Evolutionary conservation across 2,113 vertebrate species (phyloP), one percentile per base, ranked within the genome.

Genomic region (Trogon surrucura): DNA sequence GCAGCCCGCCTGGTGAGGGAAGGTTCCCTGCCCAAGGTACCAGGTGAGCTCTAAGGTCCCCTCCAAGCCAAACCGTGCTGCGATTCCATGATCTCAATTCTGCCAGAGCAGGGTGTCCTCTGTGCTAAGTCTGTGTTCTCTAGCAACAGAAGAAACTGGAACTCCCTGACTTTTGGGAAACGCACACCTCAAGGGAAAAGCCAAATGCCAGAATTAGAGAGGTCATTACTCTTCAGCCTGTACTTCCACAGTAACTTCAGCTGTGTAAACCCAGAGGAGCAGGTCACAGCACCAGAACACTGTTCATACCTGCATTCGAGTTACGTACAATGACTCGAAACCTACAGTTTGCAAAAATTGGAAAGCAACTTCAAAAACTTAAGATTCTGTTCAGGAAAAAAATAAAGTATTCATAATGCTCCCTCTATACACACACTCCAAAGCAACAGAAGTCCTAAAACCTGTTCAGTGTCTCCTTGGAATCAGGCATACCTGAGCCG

Each of bases 401-500:
- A 53, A 23, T 41, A 26, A 16, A 10, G 7, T 36, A 9, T 62
- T 78, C 44, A 26, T 38, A 72, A 77, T 15, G n/a, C 9, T 88
- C 41, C 22, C 45, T 36, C 34, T 34, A 36, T 7, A 67, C 22
- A 29, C 26, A 67, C 22, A 29, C 26, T 18, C 41, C 20, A 80
- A 34, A 80, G 62, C 23, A 73, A 41, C 48, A 45, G 7, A 48
- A 29, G 21, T 47, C 15, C 13, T 32, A 32, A 32, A 29, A 36
- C 14, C 26, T 65, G 16, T 9, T 82, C 51, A 48, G 18, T 3
- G 19, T 48, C 4, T 29, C 53, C 44, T 1, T 1, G 41, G 29
- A 84, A 70, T 20, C 44, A 71, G 67, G 57, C 83, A 45, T 98
- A 99, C 99, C 98, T 99, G 99, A 95, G 99, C 96, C 62, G 99